Evolutionary conservation across 2,797 vertebrate genomes (phyloP).

Genomic region (Phoeniculus purpureus): DNA sequence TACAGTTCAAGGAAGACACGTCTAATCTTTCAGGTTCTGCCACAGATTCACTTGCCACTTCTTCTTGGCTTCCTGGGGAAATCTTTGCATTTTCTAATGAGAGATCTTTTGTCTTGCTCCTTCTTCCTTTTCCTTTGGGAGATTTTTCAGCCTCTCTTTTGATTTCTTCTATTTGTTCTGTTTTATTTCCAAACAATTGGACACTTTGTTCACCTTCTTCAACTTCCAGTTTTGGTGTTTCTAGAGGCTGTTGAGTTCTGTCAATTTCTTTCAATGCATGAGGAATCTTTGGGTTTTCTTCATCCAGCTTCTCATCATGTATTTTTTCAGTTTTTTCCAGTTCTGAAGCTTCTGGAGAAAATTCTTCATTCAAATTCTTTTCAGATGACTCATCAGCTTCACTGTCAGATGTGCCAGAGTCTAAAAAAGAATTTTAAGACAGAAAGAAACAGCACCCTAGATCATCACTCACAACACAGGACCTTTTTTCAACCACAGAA

Average conservation of each 20-base stretch:
- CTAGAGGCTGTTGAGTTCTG: conserved; percentile 72
- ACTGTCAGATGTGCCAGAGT: conserved; percentile 93
- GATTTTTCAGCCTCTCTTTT: conserved; percentile 82
- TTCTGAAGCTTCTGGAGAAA: conserved; percentile 78
- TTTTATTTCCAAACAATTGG: conserved; percentile 77
- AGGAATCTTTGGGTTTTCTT: conserved; percentile 79
- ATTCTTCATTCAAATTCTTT: conserved; percentile 85
- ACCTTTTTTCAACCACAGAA: background rate
- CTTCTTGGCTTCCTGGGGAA: conserved; percentile 71
- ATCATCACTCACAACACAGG: background rate
- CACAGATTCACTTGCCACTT: conserved; percentile 51
- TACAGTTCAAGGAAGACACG: conserved; percentile 71
- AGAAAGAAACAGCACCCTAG: background rate
- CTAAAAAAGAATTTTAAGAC: conserved; percentile 70
- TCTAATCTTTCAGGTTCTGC: conserved; percentile 73
- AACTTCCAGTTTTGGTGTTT: conserved; percentile 77
- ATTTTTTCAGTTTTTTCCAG: conserved; percentile 78
- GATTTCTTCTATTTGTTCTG: conserved; percentile 74
- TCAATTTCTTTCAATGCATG: conserved; percentile 76
- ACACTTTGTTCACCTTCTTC: conserved; percentile 78
- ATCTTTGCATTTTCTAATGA: conserved; percentile 78
- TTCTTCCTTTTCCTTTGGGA: conserved; percentile 86
- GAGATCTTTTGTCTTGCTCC: conserved; percentile 82
- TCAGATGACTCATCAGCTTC: conserved; percentile 88
- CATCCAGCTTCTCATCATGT: conserved; percentile 68